Percentiles rank a stretch among this genome's conserved stretches.
These are phyloP conservation scores for Clarias laeviceps DNA, from an alignment of 2,797 vertebrate species.

Conservation along the genomic window DNA sequence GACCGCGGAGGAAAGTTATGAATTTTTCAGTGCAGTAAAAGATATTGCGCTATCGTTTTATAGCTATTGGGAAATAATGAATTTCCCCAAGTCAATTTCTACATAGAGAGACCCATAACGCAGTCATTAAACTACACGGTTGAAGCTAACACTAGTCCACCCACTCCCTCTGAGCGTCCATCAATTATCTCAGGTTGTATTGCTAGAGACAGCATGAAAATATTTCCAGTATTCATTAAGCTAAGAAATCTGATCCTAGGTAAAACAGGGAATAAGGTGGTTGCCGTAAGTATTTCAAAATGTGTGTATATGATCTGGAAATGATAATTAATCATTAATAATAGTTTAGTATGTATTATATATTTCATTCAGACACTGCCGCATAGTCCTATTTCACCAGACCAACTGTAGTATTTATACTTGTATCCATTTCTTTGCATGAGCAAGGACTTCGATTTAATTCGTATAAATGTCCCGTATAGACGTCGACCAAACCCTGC, in stretches of 20 bases:
- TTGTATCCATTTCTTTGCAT: neutral
- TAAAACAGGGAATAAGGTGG: neutral
- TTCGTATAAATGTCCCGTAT: neutral
- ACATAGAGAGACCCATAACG: conserved; percentile 40
- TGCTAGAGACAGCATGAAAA: conserved; percentile 29
- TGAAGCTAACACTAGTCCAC: conserved; percentile 16
- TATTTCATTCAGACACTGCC: neutral
- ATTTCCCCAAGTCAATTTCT: conserved; percentile 55
- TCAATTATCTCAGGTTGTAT: conserved; percentile 28
- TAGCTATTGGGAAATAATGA: conserved; percentile 55
- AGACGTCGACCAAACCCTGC: neutral
- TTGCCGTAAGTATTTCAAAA: neutral
- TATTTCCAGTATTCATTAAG: conserved; percentile 23
- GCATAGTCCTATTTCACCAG: neutral
- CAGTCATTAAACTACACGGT: conserved; percentile 26
- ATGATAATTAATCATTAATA: neutral
- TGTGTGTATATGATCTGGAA: neutral
- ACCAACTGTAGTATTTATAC: neutral
- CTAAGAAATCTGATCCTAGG: neutral
- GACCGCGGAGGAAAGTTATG: conserved; percentile 45
- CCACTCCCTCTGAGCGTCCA: conserved; percentile 11
- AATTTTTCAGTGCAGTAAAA: conserved; percentile 55
- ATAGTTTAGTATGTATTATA: neutral
- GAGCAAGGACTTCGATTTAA: neutral
- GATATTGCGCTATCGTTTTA: conserved; percentile 52